Conservation (phyloP, 2,888 invertebrate species). For the Sinotaia quadrata region DNA sequence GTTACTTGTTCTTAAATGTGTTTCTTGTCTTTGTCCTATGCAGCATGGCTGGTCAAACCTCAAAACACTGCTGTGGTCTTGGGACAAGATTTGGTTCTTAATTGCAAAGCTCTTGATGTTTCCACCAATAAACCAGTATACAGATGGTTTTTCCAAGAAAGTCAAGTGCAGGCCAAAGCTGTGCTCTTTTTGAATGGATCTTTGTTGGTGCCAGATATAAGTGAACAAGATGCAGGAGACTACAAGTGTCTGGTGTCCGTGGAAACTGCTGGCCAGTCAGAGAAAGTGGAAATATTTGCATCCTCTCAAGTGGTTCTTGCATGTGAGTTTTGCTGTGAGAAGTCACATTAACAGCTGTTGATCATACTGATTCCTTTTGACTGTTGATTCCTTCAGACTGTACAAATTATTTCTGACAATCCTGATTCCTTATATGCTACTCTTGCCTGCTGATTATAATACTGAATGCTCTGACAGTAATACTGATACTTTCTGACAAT, state of each 20-base stretch:
- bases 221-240: conserved; percentile 51
- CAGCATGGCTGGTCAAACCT: conserved; percentile 55
- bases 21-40: too few species aligned
- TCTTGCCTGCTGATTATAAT: too few species aligned
- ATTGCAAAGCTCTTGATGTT: conserved; percentile 49
- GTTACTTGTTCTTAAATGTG: too few species aligned
- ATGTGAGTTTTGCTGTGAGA: too few species aligned
- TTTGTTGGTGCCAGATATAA: conserved; percentile 52
- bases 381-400: too few species aligned
- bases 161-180: conserved; percentile 35
- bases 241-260: conserved; percentile 57
- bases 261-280: conserved; percentile 9
- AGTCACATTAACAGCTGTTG: too few species aligned
- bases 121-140: conserved; percentile 33
- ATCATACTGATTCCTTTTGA: too few species aligned
- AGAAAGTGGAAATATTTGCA: conserved; percentile 30
- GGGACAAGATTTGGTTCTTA: conserved; percentile 53
- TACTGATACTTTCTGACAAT: too few species aligned
- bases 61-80: conserved; percentile 49
- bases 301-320: conserved; percentile 55
- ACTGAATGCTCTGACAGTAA: too few species aligned
- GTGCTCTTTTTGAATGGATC: conserved; percentile 60
- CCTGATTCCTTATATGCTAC: too few species aligned
- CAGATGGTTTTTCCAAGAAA: conserved; percentile 52
- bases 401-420: too few species aligned